Evolutionary conservation across 2,888 invertebrate species (phyloP).

Genomic region (Agrotis ipsilon): DNA sequence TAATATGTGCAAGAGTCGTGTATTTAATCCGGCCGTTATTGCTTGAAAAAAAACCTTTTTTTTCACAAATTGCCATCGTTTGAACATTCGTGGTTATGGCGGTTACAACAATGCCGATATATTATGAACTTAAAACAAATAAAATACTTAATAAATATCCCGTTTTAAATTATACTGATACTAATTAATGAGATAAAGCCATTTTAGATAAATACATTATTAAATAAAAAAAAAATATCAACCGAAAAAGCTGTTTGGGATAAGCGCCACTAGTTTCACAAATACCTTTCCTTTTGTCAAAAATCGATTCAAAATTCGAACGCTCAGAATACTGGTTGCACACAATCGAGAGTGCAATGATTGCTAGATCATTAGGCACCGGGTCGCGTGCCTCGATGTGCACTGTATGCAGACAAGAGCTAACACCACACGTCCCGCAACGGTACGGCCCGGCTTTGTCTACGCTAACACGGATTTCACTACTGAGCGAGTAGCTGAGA

Average conservation of each 20-base stretch:
- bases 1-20: slow-evolving; percentile 32
- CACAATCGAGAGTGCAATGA: slow-evolving; percentile 35
- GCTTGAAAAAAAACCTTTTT: background rate
- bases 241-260: too few relatives aligned
- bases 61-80: background rate
- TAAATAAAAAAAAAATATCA: too few relatives aligned
- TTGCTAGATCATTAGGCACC: slow-evolving; percentile 55
- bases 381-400: slow-evolving; percentile 17
- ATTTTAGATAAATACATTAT: too few relatives aligned
- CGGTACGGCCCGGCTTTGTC: slow-evolving; percentile 41
- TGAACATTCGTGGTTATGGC: too few relatives aligned
- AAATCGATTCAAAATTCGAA: background rate
- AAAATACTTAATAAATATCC: too few relatives aligned
- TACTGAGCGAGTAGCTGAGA: slow-evolving; percentile 26
- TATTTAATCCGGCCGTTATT: slow-evolving; percentile 12
- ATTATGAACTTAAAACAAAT: too few relatives aligned
- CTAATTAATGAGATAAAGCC: too few relatives aligned
- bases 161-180: too few relatives aligned
- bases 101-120: too few relatives aligned
- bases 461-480: slow-evolving; percentile 46
- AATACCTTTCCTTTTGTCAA: background rate
- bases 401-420: slow-evolving; percentile 18
- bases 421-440: slow-evolving; percentile 46
- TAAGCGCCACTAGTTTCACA: background rate
- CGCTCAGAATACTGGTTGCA: slow-evolving; percentile 16